phyloP scores from a whole-genome alignment of 2,113 vertebrate species.

The Petroica traversi region DNA sequence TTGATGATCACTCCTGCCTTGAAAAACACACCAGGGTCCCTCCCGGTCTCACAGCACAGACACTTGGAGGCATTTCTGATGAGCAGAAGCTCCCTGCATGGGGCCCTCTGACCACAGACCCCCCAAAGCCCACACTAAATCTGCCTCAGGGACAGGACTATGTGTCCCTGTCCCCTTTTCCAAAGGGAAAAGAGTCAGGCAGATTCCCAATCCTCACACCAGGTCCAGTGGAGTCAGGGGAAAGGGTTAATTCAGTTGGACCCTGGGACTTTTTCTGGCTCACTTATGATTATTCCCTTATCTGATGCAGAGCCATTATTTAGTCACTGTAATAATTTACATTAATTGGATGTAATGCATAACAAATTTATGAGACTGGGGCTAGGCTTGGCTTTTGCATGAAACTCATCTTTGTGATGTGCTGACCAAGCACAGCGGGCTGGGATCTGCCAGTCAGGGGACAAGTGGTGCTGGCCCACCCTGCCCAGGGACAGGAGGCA shows the following conservation, averaged over 20 bases:
- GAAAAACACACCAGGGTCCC: background rate
- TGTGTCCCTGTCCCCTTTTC: accelerated
- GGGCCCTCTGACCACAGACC: background rate
- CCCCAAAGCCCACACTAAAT: background rate
- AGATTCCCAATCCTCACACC: background rate
- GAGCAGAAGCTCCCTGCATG: background rate
- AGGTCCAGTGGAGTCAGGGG: background rate
- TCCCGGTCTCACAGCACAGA: background rate
- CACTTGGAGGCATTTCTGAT: background rate
- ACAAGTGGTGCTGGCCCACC: background rate
- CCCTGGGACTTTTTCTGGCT: background rate
- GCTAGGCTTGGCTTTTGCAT: background rate
- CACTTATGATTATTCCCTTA: background rate
- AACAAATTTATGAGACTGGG: conserved; percentile 61
- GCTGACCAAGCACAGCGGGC: background rate
- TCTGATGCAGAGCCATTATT: conserved; percentile 6
- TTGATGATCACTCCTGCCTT: background rate
- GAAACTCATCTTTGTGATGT: conserved; percentile 40
- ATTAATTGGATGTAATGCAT: conserved; percentile 65
- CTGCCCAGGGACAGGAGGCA: background rate
- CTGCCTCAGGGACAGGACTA: background rate
- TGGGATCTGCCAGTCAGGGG: background rate
- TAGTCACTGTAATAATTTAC: conserved; percentile 53
- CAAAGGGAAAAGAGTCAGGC: background rate
- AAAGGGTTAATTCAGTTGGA: conserved; percentile 13